Percentiles rank a stretch among this genome's conserved stretches.
phyloP scores from a whole-genome alignment of 1,140 invertebrate species.

The Scaptomyza hsui region DNA sequence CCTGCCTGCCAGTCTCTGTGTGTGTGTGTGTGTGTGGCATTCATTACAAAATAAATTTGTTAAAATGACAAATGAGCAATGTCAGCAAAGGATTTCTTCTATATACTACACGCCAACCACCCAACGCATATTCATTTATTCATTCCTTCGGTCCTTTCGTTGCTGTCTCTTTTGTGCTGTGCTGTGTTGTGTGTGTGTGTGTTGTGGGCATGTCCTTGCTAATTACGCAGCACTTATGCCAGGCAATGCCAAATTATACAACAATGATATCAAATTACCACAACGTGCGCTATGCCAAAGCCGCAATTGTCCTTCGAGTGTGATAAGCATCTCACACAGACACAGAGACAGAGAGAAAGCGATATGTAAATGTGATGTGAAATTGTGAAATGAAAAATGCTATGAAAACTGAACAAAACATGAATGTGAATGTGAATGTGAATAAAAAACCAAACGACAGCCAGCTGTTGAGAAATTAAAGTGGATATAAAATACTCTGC shows the following conservation, averaged over 20 bases:
- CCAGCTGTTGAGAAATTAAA: slow-evolving; percentile 35
- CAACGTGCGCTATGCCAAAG: slow-evolving; percentile 44
- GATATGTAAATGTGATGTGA: slow-evolving; percentile 68
- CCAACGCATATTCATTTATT: slow-evolving; percentile 7
- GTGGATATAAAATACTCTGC: not conserved
- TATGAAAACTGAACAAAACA: slow-evolving; percentile 34
- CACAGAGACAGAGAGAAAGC: slow-evolving; percentile 9
- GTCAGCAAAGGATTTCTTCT: slow-evolving; percentile 77
- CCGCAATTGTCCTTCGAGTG: slow-evolving; percentile 69
- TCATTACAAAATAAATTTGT: slow-evolving; percentile 82
- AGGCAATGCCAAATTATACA: slow-evolving; percentile 81
- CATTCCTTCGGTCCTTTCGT: not conserved
- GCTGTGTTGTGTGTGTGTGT: slow-evolving; percentile 1
- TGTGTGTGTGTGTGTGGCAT: slow-evolving; percentile 51
- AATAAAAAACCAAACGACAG: slow-evolving; percentile 39
- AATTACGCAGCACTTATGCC: slow-evolving; percentile 82
- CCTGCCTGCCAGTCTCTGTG: slow-evolving; percentile 22
- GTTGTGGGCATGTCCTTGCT: slow-evolving; percentile 79
- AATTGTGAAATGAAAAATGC: slow-evolving; percentile 58
- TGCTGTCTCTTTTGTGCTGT: slow-evolving; percentile 10
- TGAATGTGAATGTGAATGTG: too few relatives aligned
- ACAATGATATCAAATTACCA: slow-evolving; percentile 81
- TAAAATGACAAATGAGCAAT: slow-evolving; percentile 82
- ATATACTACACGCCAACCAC: slow-evolving; percentile 1
- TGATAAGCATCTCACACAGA: slow-evolving; percentile 57